These are phyloP conservation scores for Ceyx cyanopectus DNA, from an alignment of 2,113 vertebrate species.

Conservation along the genomic window DNA sequence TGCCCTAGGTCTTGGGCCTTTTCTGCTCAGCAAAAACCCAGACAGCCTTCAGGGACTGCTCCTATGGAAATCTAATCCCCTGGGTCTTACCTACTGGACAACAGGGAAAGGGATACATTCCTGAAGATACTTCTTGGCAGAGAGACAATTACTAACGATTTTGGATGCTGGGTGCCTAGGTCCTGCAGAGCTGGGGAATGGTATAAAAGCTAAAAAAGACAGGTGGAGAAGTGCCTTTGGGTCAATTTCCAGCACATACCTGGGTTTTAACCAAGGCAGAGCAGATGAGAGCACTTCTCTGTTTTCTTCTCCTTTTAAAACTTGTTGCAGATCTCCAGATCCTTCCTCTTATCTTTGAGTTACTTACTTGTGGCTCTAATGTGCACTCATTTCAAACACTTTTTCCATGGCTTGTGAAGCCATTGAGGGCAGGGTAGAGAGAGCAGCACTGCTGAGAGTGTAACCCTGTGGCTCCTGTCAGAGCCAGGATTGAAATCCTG, in stretches of 20 bases:
- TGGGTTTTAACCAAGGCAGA: background rate
- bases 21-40: background rate
- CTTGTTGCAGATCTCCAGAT: background rate
- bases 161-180: background rate
- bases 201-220: background rate
- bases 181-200: background rate
- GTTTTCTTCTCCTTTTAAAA: background rate
- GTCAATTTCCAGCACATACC: background rate
- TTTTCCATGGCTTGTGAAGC: background rate
- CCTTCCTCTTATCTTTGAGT: background rate
- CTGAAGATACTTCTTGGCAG: background rate
- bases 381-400: background rate
- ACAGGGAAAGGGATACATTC: background rate
- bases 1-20: background rate
- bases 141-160: background rate
- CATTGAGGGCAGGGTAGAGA: background rate
- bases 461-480: background rate
- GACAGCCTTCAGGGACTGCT: background rate
- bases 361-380: background rate
- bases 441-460: background rate
- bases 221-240: background rate
- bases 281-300: background rate
- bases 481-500: background rate
- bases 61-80: background rate
- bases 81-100: background rate